These are phyloP conservation scores for Platichthys flesus DNA, from an alignment of 2,113 vertebrate genomes.

Conservation along the genomic window DNA sequence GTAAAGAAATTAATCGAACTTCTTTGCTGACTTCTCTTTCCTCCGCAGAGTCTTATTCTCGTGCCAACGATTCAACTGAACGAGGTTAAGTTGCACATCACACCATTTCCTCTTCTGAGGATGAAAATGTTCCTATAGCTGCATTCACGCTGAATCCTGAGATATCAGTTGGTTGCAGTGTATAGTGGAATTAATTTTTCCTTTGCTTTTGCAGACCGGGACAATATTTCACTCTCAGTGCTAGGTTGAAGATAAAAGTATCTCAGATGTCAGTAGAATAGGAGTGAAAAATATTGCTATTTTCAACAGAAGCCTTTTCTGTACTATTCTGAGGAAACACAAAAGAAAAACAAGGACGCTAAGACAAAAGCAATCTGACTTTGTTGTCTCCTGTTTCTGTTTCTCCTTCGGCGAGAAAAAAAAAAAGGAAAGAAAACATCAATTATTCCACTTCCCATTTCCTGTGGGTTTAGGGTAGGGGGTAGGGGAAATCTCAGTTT, in stretches of 20 bases:
- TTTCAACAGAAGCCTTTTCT: slow-evolving; percentile 42
- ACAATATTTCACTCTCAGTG: slow-evolving; percentile 45
- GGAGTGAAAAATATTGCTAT: slow-evolving; percentile 54
- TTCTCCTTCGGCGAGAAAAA: slow-evolving; percentile 34
- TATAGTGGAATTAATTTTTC: slow-evolving; percentile 55
- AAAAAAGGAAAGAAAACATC: slow-evolving; percentile 40
- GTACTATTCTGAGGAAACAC: slow-evolving; percentile 59
- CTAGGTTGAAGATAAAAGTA: slow-evolving; percentile 53
- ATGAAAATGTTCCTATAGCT: slow-evolving; percentile 43
- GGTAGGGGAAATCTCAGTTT: slow-evolving; percentile 43
- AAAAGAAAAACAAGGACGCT: slow-evolving; percentile 39
- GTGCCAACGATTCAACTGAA: slow-evolving; percentile 4
- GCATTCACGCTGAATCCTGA: slow-evolving; percentile 16
- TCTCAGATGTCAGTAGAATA: slow-evolving; percentile 40
- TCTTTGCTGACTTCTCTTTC: background rate
- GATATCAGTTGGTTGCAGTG: slow-evolving; percentile 31
- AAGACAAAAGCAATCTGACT: slow-evolving; percentile 58
- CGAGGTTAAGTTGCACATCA: slow-evolving; percentile 19
- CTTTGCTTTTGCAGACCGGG: slow-evolving; percentile 44
- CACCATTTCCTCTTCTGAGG: slow-evolving; percentile 32
- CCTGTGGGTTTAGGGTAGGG: slow-evolving; percentile 42
- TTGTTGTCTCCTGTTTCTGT: slow-evolving; percentile 61
- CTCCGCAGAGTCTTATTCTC: background rate
- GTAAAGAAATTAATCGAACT: background rate
- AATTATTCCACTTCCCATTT: slow-evolving; percentile 63